Evolutionary conservation across 2,113 vertebrate species (phyloP).

Genomic region (Python bivittatus): DNA sequence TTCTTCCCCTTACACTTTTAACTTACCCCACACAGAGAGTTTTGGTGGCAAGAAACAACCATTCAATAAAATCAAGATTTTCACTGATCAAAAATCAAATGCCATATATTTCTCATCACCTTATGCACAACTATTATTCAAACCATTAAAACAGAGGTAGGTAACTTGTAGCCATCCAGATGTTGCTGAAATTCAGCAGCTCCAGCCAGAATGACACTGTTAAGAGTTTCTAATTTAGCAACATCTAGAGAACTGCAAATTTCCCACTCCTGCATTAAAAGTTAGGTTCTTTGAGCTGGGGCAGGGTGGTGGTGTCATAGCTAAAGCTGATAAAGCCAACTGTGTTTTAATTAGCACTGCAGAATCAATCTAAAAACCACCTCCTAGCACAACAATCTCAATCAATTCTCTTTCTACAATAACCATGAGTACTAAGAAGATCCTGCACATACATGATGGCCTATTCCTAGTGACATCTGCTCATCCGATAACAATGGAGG

Average conservation of each 20-base stretch:
- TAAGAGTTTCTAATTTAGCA: neutral
- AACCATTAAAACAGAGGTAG: neutral
- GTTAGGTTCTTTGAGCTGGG: neutral
- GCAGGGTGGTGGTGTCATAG: neutral
- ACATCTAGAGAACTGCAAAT: neutral
- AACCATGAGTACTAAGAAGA: neutral
- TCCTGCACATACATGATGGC: neutral
- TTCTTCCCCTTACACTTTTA: neutral
- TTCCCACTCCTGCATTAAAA: neutral
- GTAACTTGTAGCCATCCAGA: neutral
- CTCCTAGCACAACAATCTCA: neutral
- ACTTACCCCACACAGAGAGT: neutral
- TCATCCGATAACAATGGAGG: neutral
- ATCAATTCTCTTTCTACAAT: neutral
- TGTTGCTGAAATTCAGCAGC: neutral
- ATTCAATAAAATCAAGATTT: neutral
- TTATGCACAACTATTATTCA: neutral
- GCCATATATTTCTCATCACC: neutral
- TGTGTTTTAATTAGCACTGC: neutral
- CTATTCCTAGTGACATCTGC: neutral
- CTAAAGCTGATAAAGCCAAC: neutral
- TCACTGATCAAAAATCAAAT: neutral
- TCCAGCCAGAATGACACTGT: neutral
- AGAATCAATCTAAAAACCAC: neutral
- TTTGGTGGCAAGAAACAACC: neutral